A percentile compares a stretch with the other conserved stretches of the same genome.
Evolutionary conservation across 2,888 invertebrate genomes (phyloP).

Genomic region (Buathra laborator): DNA sequence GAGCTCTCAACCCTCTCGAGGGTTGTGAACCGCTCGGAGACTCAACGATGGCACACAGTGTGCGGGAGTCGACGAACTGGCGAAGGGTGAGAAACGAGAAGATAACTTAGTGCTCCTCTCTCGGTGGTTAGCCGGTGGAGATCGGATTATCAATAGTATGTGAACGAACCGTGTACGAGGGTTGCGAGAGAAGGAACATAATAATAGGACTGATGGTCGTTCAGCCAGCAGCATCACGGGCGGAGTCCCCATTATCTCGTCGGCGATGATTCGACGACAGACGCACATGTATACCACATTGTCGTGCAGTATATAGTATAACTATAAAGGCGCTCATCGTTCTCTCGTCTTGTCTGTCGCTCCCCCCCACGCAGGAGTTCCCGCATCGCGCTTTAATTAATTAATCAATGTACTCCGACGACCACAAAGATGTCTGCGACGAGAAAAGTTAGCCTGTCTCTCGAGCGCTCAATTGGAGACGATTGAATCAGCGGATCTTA

Average conservation of each 20-base stretch:
- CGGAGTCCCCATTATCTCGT: slow-evolving; percentile 56
- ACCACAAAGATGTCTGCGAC: slow-evolving; percentile 38
- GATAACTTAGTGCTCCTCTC: slow-evolving; percentile 35
- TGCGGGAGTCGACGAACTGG: neutral
- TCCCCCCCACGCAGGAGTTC: slow-evolving; percentile 54
- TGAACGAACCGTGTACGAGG: slow-evolving; percentile 27
- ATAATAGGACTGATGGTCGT: slow-evolving; percentile 64
- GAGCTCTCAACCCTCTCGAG: slow-evolving; percentile 53
- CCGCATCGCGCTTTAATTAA: slow-evolving; percentile 66
- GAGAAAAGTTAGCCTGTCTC: slow-evolving; percentile 35
- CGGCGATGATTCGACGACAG: slow-evolving; percentile 52
- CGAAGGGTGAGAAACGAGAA: slow-evolving; percentile 59
- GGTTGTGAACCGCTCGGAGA: slow-evolving; percentile 47
- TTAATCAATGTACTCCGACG: slow-evolving; percentile 56
- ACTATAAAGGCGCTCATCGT: slow-evolving; percentile 40
- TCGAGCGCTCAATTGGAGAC: slow-evolving; percentile 52
- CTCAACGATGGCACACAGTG: neutral
- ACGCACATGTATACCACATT: neutral
- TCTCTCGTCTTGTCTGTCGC: slow-evolving; percentile 49
- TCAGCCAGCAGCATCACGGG: slow-evolving; percentile 51
- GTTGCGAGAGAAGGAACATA: slow-evolving; percentile 58
- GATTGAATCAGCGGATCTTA: slow-evolving; percentile 54
- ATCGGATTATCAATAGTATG: slow-evolving; percentile 63
- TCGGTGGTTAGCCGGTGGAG: slow-evolving; percentile 66
- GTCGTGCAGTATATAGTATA: slow-evolving; percentile 17